phyloP scores from a whole-genome alignment of 2,113 vertebrate species.

The Cariama cristata region DNA sequence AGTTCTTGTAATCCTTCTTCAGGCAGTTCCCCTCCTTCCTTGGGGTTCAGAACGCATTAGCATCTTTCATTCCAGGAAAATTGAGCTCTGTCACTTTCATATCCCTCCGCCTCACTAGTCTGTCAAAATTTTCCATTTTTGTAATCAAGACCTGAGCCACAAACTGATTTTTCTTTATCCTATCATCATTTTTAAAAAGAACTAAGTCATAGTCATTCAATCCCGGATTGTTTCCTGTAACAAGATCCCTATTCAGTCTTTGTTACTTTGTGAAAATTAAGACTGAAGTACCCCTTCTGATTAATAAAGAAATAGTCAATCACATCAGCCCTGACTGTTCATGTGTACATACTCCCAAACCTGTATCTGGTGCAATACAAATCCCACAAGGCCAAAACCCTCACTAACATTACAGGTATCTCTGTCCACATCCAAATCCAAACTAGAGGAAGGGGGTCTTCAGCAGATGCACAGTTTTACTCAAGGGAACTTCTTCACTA shows the following conservation, averaged over 20 bases:
- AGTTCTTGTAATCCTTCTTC: neutral
- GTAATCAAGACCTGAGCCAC: neutral
- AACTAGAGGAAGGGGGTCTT: neutral
- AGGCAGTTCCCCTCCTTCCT: neutral
- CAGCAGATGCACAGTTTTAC: neutral
- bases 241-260: neutral
- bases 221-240: neutral
- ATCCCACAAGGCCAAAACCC: neutral
- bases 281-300: neutral
- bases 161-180: neutral
- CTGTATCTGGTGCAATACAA: neutral
- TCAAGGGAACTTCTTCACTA: neutral
- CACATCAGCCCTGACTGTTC: neutral
- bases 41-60: neutral
- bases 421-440: neutral
- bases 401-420: neutral
- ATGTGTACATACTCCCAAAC: neutral
- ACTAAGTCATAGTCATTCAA: neutral
- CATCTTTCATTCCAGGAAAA: neutral
- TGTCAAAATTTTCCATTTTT: neutral
- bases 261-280: neutral
- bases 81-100: neutral
- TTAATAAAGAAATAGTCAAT: neutral
- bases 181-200: neutral
- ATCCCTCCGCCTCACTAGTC: neutral